Percentiles rank a stretch among this genome's conserved stretches.
Conservation (phyloP, 2,888 invertebrate species). For the Drosophila kokeensis region DNA sequence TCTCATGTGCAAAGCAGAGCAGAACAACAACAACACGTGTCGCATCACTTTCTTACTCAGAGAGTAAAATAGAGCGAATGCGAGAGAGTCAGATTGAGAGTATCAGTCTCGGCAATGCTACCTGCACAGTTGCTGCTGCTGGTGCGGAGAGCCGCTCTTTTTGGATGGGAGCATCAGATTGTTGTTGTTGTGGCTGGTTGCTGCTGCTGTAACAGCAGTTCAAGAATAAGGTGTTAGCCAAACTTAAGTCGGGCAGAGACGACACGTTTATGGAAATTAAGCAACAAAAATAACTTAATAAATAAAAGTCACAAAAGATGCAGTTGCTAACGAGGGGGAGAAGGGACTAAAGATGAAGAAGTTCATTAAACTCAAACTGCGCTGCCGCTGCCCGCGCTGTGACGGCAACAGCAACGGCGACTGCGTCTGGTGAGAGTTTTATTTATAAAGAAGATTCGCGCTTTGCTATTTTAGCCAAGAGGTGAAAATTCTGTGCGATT, state of each 20-base stretch:
- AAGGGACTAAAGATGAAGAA: not conserved
- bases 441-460: slow-evolving; percentile 65
- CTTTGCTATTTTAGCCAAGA: slow-evolving; percentile 62
- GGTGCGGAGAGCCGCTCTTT: slow-evolving; percentile 31
- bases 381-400: slow-evolving; percentile 17
- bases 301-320: slow-evolving; percentile 25
- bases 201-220: slow-evolving; percentile 58
- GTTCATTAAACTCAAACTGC: slow-evolving; percentile 53
- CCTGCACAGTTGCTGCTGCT: slow-evolving; percentile 27
- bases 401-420: slow-evolving; percentile 11
- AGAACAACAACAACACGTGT: slow-evolving; percentile 66
- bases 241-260: slow-evolving; percentile 27
- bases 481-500: slow-evolving; percentile 57
- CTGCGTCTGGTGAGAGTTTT: slow-evolving; percentile 51
- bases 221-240: slow-evolving; percentile 58
- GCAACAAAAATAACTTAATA: slow-evolving; percentile 17
- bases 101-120: slow-evolving; percentile 14
- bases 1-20: slow-evolving; percentile 13
- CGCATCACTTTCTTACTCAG: slow-evolving; percentile 38
- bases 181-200: slow-evolving; percentile 13
- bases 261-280: slow-evolving; percentile 55
- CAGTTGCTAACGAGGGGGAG: slow-evolving; percentile 3
- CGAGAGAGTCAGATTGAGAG: slow-evolving; percentile 15
- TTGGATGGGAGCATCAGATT: slow-evolving; percentile 27
- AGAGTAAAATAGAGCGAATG: slow-evolving; percentile 11